A percentile compares a stretch with the other conserved stretches of the same genome.
Conservation (phyloP, 2,113 vertebrate species). For the Archocentrus centrarchus region DNA sequence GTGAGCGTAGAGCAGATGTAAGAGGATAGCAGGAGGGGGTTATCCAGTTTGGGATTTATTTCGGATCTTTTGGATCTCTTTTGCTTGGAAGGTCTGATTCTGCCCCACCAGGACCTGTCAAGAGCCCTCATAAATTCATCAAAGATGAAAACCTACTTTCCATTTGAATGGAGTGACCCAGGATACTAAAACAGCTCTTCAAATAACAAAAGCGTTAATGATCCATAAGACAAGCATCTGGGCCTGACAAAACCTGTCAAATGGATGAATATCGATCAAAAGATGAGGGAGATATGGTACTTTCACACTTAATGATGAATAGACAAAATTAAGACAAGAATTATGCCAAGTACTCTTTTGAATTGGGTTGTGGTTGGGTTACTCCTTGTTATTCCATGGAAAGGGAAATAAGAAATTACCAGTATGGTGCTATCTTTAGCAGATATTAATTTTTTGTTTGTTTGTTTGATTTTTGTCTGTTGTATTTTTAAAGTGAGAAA, state of each 20-base stretch:
- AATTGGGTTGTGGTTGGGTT: background rate
- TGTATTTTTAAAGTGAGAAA: background rate
- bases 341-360: background rate
- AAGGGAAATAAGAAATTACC: background rate
- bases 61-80: conserved; percentile 13
- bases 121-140: conserved; percentile 83
- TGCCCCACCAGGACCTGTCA: conserved; percentile 65
- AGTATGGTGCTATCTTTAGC: background rate
- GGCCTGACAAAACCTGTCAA: conserved; percentile 42
- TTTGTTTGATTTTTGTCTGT: background rate
- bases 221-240: conserved; percentile 70
- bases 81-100: conserved; percentile 15
- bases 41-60: conserved; percentile 29
- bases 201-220: conserved; percentile 74
- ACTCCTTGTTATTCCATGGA: background rate
- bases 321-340: conserved; percentile 19
- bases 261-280: conserved; percentile 76
- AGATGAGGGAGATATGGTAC: conserved; percentile 9
- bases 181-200: conserved; percentile 66
- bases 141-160: conserved; percentile 80
- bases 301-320: conserved; percentile 59
- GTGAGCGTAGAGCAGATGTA: conserved; percentile 14
- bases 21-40: background rate
- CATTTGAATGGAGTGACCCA: conserved; percentile 77
- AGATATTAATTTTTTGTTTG: background rate